Base-by-base conservation (phyloP, 2,113 vertebrate genomes). In the Ptychochromis oligacanthus region DNA sequence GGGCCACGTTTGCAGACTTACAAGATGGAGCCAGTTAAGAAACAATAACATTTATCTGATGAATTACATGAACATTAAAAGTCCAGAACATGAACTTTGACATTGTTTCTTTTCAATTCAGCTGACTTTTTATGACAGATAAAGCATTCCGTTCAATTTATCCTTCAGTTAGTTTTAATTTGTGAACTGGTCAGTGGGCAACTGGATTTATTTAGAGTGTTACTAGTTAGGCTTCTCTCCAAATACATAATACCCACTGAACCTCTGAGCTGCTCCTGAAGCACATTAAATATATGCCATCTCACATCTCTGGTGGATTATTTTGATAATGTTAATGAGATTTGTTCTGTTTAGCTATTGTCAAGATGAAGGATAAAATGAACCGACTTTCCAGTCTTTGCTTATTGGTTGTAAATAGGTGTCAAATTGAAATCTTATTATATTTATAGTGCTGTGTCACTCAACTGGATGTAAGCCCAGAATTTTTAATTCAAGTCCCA, bases 41-140 rank as follows among this genome's bases (percentile, higher is more conserved):
- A 31, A 31, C 28, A 31, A 31, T 31, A 31, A 31, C 2, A 31
- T 31, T 31, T 31, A 31, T 31, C 28, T 31, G 28, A 31, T 31
- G 28, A 31, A 40, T 64, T 24, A 40, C n/a, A 64, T 15, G 24
- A 40, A 40, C 36, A 64, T 9, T 15, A 40, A 64, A 0, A 64
- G 8, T 40, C 34, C 4, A 64, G 0, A 64, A 40, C 34, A 14
- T 38, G 1, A 38, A 64, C 36, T 64, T 40, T 22, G 61, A 15
- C 0, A 4, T 64, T 0, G 2, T 64, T 8, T 24, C 12, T 24
- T 64, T 64, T 64, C 1, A 0, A 2, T 64, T 64, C n/a, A 24
- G 7, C 61, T 22, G n/a, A 64, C 34, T 64, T 0, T 64, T 64
- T 64, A 40, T 64, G 36, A 15, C 61, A 64, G 36, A 64, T 64